A percentile compares a stretch with the other conserved stretches of the same genome.
Conservation (phyloP, 2,888 invertebrate genomes). For the Oscheius onirici region DNA sequence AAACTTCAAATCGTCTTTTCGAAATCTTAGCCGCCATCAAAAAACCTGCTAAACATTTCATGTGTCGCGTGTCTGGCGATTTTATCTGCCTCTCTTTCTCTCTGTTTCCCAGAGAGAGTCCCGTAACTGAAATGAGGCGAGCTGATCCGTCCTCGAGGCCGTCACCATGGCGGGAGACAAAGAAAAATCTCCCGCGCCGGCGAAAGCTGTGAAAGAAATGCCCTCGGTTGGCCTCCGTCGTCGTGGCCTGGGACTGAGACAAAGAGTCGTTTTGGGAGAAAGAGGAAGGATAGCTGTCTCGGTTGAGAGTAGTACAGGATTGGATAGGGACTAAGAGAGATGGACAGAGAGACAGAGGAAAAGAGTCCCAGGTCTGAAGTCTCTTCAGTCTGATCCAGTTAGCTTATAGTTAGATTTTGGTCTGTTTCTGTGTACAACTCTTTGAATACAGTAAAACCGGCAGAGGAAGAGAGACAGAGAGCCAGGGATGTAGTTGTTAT, state of each 20-base stretch:
- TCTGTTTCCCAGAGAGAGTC: too few relatives aligned
- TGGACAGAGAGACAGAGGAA: background rate
- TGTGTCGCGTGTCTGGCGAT: slow-evolving; percentile 13
- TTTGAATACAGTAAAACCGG: too few relatives aligned
- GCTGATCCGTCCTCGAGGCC: background rate
- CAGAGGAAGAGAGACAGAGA: slow-evolving; percentile 3
- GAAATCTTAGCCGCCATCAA: too few relatives aligned
- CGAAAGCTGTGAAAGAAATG: too few relatives aligned
- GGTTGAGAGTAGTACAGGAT: background rate
- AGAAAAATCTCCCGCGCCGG: background rate
- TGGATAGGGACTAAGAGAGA: background rate
- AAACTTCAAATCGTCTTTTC: too few relatives aligned
- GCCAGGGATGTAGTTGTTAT: too few relatives aligned
- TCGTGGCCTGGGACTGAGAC: background rate
- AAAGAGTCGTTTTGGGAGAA: slow-evolving; percentile 14
- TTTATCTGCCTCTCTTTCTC: background rate
- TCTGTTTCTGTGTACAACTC: background rate
- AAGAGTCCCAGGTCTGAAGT: background rate
- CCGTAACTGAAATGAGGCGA: slow-evolving; percentile 2
- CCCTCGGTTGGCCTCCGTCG: background rate
- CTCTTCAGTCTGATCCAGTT: too few relatives aligned
- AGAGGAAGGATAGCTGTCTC: slow-evolving; percentile 8
- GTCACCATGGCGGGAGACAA: background rate
- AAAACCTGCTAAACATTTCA: too few relatives aligned
- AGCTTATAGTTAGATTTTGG: background rate